phyloP scores from a whole-genome alignment of 37 sponge, comb jelly and placozoan genomes.

The Tethya wilhelma region DNA sequence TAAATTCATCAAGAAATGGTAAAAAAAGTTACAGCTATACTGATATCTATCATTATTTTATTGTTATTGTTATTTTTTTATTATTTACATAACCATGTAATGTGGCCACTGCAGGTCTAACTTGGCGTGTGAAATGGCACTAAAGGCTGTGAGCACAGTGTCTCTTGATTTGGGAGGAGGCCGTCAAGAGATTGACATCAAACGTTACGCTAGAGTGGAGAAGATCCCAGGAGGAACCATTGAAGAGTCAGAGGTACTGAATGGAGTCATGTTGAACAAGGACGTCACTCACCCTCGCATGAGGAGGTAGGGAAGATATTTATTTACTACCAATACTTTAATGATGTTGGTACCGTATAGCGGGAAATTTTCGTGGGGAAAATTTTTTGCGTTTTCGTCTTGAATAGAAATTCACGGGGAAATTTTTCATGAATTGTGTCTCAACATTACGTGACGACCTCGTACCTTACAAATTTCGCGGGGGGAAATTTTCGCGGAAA shows the following conservation, averaged over 20 bases:
- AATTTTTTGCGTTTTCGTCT: too few species aligned
- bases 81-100: neutral
- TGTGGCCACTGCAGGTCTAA: constrained; percentile 71
- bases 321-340: neutral
- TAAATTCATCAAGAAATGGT: constrained; percentile 94
- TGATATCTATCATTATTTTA: neutral
- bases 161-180: constrained; percentile 68
- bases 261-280: constrained; percentile 96
- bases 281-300: constrained; percentile 96
- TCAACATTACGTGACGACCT: too few species aligned
- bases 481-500: too few species aligned
- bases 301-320: constrained; percentile 64
- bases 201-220: constrained; percentile 94
- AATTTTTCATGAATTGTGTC: too few species aligned
- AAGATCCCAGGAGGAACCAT: constrained; percentile 95
- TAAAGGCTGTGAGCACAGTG: constrained; percentile 92
- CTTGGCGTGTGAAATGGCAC: constrained; percentile 92
- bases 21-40: neutral
- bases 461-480: too few species aligned
- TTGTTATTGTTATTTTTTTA: neutral
- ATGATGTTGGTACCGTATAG: too few species aligned
- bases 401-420: too few species aligned
- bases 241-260: constrained; percentile 88
- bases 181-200: constrained; percentile 96
- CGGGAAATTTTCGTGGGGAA: too few species aligned